These are phyloP conservation scores for Villa cingulata DNA, from an alignment of 2,888 invertebrate genomes.

Conservation along the genomic window DNA sequence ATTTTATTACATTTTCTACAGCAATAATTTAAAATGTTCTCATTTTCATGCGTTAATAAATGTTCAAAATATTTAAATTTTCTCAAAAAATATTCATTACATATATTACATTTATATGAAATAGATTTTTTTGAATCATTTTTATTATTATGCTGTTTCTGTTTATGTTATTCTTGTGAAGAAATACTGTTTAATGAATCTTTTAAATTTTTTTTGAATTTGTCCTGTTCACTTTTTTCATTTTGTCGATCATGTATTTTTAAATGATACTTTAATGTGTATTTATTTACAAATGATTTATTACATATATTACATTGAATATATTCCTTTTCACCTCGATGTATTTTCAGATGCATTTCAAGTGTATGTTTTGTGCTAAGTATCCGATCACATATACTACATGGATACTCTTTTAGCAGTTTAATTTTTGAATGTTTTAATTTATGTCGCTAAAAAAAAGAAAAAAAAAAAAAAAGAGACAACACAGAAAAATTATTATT, in stretches of 20 bases:
- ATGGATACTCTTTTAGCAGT: not conserved
- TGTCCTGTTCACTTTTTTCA: not conserved
- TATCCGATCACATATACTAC: not conserved
- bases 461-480: too few species aligned
- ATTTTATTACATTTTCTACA: constrained; percentile 1
- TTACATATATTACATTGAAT: not conserved
- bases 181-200: too few species aligned
- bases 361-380: not conserved
- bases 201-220: not conserved
- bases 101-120: not conserved
- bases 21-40: not conserved
- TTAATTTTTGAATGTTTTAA: not conserved
- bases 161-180: not conserved
- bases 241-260: not conserved
- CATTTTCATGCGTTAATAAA: constrained; percentile 1
- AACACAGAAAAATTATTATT: too few species aligned
- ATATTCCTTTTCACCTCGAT: not conserved
- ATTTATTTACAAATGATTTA: constrained; percentile 2
- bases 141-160: not conserved
- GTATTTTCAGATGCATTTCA: not conserved
- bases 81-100: not conserved
- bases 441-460: not conserved
- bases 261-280: constrained; percentile 1
- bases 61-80: not conserved
- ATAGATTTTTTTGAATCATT: not conserved